Percentiles rank a stretch among this genome's conserved stretches.
phyloP scores from a whole-genome alignment of 2,797 vertebrate genomes.

The Chiloscyllium punctatum region DNA sequence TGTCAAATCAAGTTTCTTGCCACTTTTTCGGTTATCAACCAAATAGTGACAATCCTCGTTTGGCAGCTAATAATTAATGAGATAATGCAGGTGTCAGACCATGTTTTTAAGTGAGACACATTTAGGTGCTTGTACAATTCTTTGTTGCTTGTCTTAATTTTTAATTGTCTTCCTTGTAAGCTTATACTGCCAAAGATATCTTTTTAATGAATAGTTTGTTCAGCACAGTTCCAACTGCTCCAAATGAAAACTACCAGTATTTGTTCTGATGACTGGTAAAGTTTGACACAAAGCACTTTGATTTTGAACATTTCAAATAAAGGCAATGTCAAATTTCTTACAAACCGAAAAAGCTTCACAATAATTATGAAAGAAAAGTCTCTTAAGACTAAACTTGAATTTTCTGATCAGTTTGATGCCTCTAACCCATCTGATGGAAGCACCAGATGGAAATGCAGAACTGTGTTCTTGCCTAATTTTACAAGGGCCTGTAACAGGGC shows the following conservation, averaged over 20 bases:
- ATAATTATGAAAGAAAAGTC: background rate
- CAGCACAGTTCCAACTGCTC: too few relatives aligned
- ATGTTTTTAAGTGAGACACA: background rate
- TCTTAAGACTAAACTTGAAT: background rate
- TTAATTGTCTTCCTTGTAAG: background rate
- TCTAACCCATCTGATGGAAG: background rate
- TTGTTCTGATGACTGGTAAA: background rate
- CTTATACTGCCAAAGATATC: background rate
- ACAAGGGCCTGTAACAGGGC: background rate
- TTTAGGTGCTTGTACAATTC: background rate
- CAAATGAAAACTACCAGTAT: background rate
- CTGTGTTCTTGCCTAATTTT: background rate
- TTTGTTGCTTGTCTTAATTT: background rate
- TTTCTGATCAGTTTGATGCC: background rate
- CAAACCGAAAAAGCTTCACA: background rate
- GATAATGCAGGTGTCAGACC: background rate
- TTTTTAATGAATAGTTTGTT: background rate
- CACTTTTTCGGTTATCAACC: background rate
- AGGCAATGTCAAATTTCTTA: background rate
- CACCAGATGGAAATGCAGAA: background rate
- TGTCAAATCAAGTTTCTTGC: conserved; percentile 1
- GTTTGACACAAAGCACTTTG: background rate
- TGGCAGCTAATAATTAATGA: conserved; percentile 9
- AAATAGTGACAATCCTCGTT: background rate
- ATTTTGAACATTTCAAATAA: too few relatives aligned